Evolutionary conservation across 2,797 vertebrate genomes (phyloP), one percentile per base, ranked within the genome.

Genomic region (Xerus rutilus): DNA sequence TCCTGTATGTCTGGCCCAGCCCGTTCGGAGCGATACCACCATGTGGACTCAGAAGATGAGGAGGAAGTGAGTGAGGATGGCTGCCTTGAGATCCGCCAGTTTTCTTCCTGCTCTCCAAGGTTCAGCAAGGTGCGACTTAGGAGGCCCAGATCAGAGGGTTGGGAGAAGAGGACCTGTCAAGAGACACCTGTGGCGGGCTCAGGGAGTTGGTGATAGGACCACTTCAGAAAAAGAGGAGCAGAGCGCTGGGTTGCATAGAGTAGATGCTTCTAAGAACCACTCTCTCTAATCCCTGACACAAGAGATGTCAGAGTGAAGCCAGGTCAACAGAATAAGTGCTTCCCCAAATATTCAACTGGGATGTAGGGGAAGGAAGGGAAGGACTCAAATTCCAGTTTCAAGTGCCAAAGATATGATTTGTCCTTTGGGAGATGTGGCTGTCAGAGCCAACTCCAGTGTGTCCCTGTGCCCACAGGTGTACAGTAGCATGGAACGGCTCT

Each of bases 61-160:
- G 99, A 99, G n/a, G 99, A 99, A 97, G 99, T 99, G 45, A 99
- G 99, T 85, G 99, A 99, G 57, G 99, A 99, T 0, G 99, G 99
- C 91, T 99, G 98, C 0, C 98, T 99, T 67, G 99, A 99, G 98
- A 99, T 99, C 45, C 98, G 99, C 15, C 99, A 99, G 98, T 99
- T 99, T 97, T 99, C 99, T 18, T 99, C 99, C 1, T 99, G 99
- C 97, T 99, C 99, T 0, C 99, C 99, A 0, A 99, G 99, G 73
- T 99, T 99, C 98, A 99, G 99, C 98, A 99, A 99, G 99, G 99
- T 99, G 96, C 0, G 54, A 65, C 89, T 21, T 54, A 52, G 45
- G 30, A 88, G 43, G 25, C 86, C 57, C 45, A 45, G 74, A 54
- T 57, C 82, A n/a, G 73, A 83, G 86, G 69, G 20, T 5, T 72